Evolutionary conservation across 2,888 invertebrate genomes (phyloP).

Genomic region (Clostera curtula): DNA sequence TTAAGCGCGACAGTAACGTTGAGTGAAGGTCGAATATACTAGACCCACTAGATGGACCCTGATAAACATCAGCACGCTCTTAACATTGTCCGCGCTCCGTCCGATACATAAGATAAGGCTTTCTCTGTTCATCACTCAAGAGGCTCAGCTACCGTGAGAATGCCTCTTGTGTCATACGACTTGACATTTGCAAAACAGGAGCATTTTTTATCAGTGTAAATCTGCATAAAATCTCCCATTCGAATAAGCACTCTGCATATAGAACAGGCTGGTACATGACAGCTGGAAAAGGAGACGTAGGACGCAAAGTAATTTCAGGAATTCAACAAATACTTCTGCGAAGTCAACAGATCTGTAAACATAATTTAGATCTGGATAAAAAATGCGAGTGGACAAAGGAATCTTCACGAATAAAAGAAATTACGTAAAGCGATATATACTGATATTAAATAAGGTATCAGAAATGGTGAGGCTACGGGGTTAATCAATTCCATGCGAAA

Average conservation of each 20-base stretch:
- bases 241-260: conserved; percentile 14
- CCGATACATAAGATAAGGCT: conserved; percentile 68
- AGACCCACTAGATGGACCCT: conserved; percentile 45
- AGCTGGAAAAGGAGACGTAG: conserved; percentile 8
- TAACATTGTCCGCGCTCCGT: conserved; percentile 65
- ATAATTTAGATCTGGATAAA: neutral
- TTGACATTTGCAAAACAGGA: conserved; percentile 53
- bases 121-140: conserved; percentile 53
- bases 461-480: conserved; percentile 28
- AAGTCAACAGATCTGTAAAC: conserved; percentile 2
- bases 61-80: conserved; percentile 68
- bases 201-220: conserved; percentile 34
- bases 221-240: conserved; percentile 29
- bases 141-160: conserved; percentile 72
- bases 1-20: no score
- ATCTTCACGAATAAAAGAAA: conserved; percentile 6
- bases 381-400: neutral
- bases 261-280: conserved; percentile 6
- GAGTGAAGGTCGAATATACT: conserved; percentile 63
- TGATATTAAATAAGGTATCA: conserved; percentile 21
- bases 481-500: conserved; percentile 50
- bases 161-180: conserved; percentile 37
- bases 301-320: conserved; percentile 5
- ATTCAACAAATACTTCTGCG: conserved; percentile 3
- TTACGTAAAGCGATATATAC: conserved; percentile 1